Conservation (phyloP, 2,888 invertebrate species). For the Ochropacha duplaris region DNA sequence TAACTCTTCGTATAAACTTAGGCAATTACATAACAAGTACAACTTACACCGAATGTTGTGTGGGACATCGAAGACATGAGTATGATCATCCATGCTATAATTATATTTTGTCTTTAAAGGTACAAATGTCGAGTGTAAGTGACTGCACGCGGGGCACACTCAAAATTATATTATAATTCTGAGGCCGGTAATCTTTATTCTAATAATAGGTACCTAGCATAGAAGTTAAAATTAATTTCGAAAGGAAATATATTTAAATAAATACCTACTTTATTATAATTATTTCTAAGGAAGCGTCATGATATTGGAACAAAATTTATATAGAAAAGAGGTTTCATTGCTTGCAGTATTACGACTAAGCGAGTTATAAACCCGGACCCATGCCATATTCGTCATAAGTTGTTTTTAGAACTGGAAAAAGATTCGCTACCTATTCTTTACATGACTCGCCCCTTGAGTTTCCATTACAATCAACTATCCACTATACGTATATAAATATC, state of each 20-base stretch:
- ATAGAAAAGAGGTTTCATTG: conserved; percentile 3
- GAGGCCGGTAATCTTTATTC: conserved; percentile 19
- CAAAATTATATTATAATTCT: conserved; percentile 12
- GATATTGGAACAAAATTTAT: conserved; percentile 43
- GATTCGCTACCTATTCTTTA: neutral
- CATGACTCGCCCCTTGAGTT: neutral
- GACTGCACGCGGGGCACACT: neutral
- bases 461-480: conserved; percentile 4
- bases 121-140: neutral
- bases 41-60: conserved; percentile 63
- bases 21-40: conserved; percentile 76
- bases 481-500: conserved; percentile 3
- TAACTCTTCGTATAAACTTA: conserved; percentile 77
- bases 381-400: conserved; percentile 2
- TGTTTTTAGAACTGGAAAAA: neutral
- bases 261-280: conserved; percentile 48
- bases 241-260: conserved; percentile 39
- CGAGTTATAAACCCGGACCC: conserved; percentile 14
- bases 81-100: conserved; percentile 25
- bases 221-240: conserved; percentile 36
- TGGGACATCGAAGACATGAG: conserved; percentile 16
- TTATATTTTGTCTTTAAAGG: conserved; percentile 27
- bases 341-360: conserved; percentile 11
- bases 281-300: conserved; percentile 64
- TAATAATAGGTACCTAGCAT: conserved; percentile 19